Percentiles rank a stretch among this genome's conserved stretches.
These are phyloP conservation scores for Oscheius sp. DNA, from an alignment of 2,888 invertebrate species.

Conservation along the genomic window DNA sequence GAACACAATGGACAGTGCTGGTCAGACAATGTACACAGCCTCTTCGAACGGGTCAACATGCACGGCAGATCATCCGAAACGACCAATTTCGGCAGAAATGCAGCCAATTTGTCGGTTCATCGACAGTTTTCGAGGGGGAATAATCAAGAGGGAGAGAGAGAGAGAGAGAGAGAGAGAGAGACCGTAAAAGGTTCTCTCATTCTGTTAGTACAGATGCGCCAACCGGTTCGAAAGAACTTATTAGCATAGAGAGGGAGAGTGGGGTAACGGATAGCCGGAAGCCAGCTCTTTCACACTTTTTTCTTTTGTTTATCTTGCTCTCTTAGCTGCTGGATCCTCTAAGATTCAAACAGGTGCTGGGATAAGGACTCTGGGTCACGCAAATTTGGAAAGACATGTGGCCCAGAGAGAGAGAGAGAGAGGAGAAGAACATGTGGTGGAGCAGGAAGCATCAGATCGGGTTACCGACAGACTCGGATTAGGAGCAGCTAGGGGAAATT, in stretches of 20 bases:
- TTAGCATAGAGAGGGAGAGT: slow-evolving; percentile 25
- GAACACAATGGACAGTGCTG: slow-evolving; percentile 19
- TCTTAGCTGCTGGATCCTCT: neutral
- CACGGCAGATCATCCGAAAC: slow-evolving; percentile 20
- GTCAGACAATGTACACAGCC: slow-evolving; percentile 24
- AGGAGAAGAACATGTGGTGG: slow-evolving; percentile 27
- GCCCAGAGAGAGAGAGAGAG: too few relatives aligned
- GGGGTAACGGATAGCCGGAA: neutral
- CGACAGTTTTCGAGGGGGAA: neutral
- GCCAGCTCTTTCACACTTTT: neutral
- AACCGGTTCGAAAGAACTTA: slow-evolving; percentile 24
- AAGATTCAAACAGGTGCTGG: neutral
- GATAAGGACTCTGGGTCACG: slow-evolving; percentile 22
- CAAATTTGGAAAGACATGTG: slow-evolving; percentile 26
- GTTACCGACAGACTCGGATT: slow-evolving; percentile 21
- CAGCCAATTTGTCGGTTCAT: slow-evolving; percentile 4
- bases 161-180: slow-evolving; percentile 19
- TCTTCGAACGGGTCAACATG: slow-evolving; percentile 7
- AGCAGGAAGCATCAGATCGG: slow-evolving; percentile 21
- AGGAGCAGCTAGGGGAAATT: slow-evolving; percentile 22
- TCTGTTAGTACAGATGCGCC: slow-evolving; percentile 26
- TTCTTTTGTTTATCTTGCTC: neutral
- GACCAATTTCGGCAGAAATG: slow-evolving; percentile 11
- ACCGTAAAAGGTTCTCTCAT: slow-evolving; percentile 24
- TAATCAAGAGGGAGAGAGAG: neutral